Base-by-base conservation (phyloP, 2,113 vertebrate genomes). In the Nothoprocta perdicaria region DNA sequence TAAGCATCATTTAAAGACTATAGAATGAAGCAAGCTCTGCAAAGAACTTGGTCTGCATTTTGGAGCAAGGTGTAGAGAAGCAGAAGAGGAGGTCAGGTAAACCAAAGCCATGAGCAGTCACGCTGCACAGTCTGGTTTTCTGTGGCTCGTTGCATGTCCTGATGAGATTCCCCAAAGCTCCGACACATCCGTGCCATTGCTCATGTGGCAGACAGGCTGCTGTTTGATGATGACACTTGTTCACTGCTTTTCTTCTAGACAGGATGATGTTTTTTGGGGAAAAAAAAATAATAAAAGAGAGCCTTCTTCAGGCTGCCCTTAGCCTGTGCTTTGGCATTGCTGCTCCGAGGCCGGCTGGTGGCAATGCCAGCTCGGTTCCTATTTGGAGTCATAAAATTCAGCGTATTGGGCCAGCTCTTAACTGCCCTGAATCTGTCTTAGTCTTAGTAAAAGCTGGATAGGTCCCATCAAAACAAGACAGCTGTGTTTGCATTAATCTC, bases 381-480 rank as follows among this genome's bases (percentile, higher is more conserved):
- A 93, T 92, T 95, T 89, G 91, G 81, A 95, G 82, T 89, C 73
- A 92, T 95, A 92, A 96, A 95, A 96, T 93, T 94, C 86, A 96
- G 94, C 52, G 86, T 96, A 33, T 95, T 94, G 95, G 93, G 86
- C 2, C 16, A 90, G 93, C 75, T 96, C 91, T 95, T 97, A 88
- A 97, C 96, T 96, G 90, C 84, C 92, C 85, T 5, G 1, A 84
- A 88, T 96, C 95, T 22, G 57, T 95, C 86, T 96, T 92, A 78
- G 80, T 89, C 90, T 96, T 94, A 78, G 87, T 95, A 38, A 12
- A 93, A 92, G 82, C 88, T 91, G 90, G 67, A 89, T 87, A 83
- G 89, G 82, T 91, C 91, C 46, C 80, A 77, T 62, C 91, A 62
- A 97, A 97, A 83, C 84, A 94, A 96, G 89, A 79, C 33, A 35